Conservation (phyloP, 2,113 vertebrate species). For the Merops nubicus region DNA sequence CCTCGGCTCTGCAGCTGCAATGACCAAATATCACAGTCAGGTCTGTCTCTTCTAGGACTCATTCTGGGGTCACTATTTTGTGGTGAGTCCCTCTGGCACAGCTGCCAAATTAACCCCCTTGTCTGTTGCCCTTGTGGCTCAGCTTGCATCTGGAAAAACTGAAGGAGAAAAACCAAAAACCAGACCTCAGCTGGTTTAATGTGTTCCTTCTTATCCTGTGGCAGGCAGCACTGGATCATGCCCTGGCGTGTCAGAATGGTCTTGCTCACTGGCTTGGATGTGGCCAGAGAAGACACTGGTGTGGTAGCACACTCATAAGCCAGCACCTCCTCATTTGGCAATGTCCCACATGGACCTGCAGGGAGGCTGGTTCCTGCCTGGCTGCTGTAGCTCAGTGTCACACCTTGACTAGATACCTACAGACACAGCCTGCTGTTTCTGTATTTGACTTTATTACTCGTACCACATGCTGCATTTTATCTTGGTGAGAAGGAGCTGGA, state of each 20-base stretch:
- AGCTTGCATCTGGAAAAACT: not conserved
- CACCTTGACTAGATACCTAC: not conserved
- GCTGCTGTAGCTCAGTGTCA: not conserved
- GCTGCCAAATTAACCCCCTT: not conserved
- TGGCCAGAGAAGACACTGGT: not conserved
- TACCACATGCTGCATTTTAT: not conserved
- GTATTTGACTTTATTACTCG: not conserved
- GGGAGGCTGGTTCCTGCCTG: not conserved
- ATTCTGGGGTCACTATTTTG: not conserved
- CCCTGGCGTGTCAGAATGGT: not conserved
- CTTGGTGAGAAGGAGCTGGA: not conserved
- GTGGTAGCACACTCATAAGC: rapidly evolving
- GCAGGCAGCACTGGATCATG: not conserved
- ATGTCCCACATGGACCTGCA: not conserved
- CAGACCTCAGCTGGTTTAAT: rapidly evolving
- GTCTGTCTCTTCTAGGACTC: not conserved
- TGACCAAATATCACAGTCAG: not conserved
- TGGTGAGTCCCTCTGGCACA: not conserved
- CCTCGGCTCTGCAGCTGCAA: not conserved
- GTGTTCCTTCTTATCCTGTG: not conserved
- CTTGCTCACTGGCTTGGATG: rapidly evolving
- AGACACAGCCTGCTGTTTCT: not conserved
- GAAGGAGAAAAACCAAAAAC: not conserved
- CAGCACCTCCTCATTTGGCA: not conserved
- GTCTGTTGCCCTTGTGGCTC: not conserved